Percentiles rank a stretch among this genome's conserved stretches.
phyloP scores from a whole-genome alignment of 2,113 vertebrate species.

The Rynchops niger region DNA sequence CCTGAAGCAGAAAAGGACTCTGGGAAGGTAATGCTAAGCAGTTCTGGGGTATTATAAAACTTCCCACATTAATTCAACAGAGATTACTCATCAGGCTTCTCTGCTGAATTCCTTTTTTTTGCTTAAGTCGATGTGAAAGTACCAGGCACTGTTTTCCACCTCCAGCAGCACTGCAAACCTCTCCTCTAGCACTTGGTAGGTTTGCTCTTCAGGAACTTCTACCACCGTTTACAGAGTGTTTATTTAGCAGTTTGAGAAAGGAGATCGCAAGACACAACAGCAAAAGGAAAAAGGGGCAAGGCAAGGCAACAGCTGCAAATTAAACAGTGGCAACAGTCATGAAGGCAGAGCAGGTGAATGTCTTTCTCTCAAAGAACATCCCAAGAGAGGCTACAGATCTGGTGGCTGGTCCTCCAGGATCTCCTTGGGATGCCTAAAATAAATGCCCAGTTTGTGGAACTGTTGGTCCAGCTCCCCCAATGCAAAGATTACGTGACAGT shows the following conservation, averaged over 20 bases:
- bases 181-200: not conserved
- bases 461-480: not conserved
- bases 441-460: slow-evolving; percentile 8
- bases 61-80: not conserved
- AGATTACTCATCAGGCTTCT: not conserved
- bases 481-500: slow-evolving; percentile 57
- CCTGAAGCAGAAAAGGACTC: not conserved
- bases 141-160: not conserved
- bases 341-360: slow-evolving; percentile 1
- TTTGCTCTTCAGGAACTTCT: not conserved
- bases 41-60: not conserved
- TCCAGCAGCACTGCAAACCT: not conserved
- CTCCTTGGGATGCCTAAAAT: not conserved
- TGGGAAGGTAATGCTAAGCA: not conserved
- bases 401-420: not conserved
- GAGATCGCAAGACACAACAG: not conserved
- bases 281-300: not conserved
- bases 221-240: not conserved
- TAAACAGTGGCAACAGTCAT: not conserved
- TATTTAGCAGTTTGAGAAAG: not conserved
- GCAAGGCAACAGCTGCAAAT: not conserved
- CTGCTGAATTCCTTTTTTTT: not conserved
- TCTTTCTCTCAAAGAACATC: not conserved
- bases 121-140: not conserved
- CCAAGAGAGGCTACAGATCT: not conserved